Base-by-base conservation (phyloP, 1,140 invertebrate species). In the Arctopsyche grandis region DNA sequence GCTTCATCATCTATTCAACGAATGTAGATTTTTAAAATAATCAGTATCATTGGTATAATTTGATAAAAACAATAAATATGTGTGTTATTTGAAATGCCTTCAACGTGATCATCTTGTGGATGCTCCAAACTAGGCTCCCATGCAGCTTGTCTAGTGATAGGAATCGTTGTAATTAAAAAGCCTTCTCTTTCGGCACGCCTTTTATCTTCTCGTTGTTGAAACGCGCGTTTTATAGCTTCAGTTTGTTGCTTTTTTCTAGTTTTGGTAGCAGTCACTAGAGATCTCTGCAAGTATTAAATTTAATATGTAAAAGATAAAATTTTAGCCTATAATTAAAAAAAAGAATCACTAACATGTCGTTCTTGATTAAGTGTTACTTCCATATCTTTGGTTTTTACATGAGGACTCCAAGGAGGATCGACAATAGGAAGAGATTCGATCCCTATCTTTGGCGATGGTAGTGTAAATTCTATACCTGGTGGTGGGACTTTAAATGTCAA, bases 331-430 rank as follows among this genome's bases (percentile, higher is more conserved):
- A 44, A 78, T 52, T 60, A 19, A n/a, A 3, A 14, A 78, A 69
- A 43, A 12, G 9, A 73, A 73, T 24, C 70, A 88, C 94, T 93
- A 90, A 98, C 97, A 86, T 98, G 96, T 89, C 97, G 93, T 85
- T 99, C 98, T 87, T 99, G 97, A 88, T 98, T 99, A n/a, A 99
- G 92, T 0, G 98, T 98, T 77, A 99, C 97, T 90, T 99, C 98
- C 90, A 99, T 98, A 26, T 99, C 97, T 89, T 99, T 99, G 0
- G 97, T 97, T 87, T 99, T 99, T 14, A 97, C 95, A 85, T 97
- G 94, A 0, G 99, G 97, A 91, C 97, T 97, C 98, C 98, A 99
- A 0, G 98, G 98, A 19, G 99, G 98, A 90, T 99, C 98, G 0
- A 99, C 96, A 0, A 99, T 97, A 0, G 96, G 94, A 77, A 97